phyloP scores from a whole-genome alignment of 2,888 invertebrate genomes.

The Drepana falcataria region DNA sequence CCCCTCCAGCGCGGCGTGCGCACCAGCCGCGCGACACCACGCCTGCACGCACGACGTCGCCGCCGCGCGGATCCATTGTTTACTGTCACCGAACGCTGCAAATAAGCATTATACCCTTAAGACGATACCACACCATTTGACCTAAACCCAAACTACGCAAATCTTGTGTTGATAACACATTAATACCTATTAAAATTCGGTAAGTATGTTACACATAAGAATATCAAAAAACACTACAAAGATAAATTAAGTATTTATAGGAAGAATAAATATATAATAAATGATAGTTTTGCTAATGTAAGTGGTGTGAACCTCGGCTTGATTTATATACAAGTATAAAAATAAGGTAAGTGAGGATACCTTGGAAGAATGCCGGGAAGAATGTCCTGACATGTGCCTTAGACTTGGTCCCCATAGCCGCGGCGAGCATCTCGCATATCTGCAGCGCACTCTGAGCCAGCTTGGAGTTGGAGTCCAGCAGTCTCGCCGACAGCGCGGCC shows the following conservation, averaged over 20 bases:
- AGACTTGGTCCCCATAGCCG: conserved; percentile 89
- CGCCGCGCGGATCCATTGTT: conserved; percentile 88
- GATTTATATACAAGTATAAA: too few species aligned
- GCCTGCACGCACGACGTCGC: conserved; percentile 90
- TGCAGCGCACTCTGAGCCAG: conserved; percentile 90
- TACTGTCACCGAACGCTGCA: conserved; percentile 82
- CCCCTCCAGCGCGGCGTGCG: conserved; percentile 86
- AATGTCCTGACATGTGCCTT: conserved; percentile 88
- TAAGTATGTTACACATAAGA: too few species aligned
- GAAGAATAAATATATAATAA: too few species aligned
- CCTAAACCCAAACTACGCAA: too few species aligned
- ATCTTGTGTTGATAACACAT: too few species aligned
- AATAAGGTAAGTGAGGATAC: conserved; percentile 46
- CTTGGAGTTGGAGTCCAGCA: conserved; percentile 95
- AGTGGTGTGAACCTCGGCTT: too few species aligned
- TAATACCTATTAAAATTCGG: too few species aligned
- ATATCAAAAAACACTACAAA: too few species aligned
- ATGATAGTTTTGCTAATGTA: too few species aligned
- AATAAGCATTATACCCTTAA: background rate
- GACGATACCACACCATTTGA: too few species aligned
- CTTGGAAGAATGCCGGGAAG: conserved; percentile 92
- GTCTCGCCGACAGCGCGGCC: conserved; percentile 85
- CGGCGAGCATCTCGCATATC: conserved; percentile 89
- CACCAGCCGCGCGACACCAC: conserved; percentile 89
- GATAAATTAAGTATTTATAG: too few species aligned